phyloP scores from a whole-genome alignment of 2,888 invertebrate species.

The Ormyrus thymus region DNA sequence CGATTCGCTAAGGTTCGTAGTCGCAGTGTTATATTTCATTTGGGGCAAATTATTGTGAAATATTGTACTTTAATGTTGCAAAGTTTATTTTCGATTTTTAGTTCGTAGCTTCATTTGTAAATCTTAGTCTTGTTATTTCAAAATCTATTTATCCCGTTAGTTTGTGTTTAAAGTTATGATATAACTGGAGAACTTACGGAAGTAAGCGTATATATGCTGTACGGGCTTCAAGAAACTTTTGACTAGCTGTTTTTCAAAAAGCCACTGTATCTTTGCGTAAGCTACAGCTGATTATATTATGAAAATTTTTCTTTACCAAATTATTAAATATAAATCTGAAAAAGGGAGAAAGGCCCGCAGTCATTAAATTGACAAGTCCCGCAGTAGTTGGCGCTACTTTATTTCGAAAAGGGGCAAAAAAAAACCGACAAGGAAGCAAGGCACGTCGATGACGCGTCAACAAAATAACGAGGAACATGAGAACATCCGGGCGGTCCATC shows the following conservation, averaged over 20 bases:
- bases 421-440: neutral
- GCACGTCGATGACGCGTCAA: constrained; percentile 30
- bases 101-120: too few relatives aligned
- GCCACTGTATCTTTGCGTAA: too few relatives aligned
- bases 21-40: neutral
- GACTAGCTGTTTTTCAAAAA: too few relatives aligned
- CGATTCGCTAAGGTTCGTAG: constrained; percentile 85
- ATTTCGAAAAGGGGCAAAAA: neutral
- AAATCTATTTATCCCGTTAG: neutral
- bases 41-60: neutral
- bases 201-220: too few relatives aligned
- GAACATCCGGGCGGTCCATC: constrained; percentile 30
- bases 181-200: too few relatives aligned
- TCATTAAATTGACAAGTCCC: neutral
- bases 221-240: too few relatives aligned
- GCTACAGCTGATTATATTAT: too few relatives aligned
- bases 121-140: neutral
- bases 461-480: constrained; percentile 39
- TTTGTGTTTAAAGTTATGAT: neutral
- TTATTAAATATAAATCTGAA: too few relatives aligned
- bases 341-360: neutral
- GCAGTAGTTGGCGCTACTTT: neutral
- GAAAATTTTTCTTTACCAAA: too few relatives aligned
- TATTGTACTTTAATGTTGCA: neutral
- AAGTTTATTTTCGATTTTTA: too few relatives aligned